Evolutionary conservation across 2,888 invertebrate species (phyloP).

Genomic region (Subacronicta megacephala): DNA sequence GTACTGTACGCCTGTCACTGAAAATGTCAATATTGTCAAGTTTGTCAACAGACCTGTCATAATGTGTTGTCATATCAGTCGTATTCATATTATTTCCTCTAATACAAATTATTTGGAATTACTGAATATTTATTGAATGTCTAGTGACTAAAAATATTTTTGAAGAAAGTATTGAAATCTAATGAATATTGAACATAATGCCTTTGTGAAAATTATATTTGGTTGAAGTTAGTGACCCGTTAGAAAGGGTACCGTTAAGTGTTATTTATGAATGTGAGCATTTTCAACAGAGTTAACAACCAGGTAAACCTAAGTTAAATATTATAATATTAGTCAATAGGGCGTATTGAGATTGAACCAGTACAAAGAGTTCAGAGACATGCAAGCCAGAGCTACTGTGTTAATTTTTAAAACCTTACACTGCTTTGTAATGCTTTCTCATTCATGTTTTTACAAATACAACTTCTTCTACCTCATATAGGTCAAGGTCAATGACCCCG

Average conservation of each 20-base stretch:
- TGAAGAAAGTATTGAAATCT: background rate
- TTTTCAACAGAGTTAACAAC: slow-evolving; percentile 94
- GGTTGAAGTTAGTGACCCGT: slow-evolving; percentile 51
- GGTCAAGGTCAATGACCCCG: no score
- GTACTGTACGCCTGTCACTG: no score
- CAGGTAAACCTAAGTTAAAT: slow-evolving; percentile 88
- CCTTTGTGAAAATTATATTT: slow-evolving; percentile 31
- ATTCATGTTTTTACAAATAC: no score
- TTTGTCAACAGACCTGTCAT: no score
- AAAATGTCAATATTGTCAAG: no score
- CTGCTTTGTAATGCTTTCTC: no score
- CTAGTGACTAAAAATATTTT: background rate
- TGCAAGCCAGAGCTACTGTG: no score
- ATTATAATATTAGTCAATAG: background rate
- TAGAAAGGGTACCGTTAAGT: slow-evolving; percentile 76
- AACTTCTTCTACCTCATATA: no score
- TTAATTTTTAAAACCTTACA: no score
- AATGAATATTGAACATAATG: slow-evolving; percentile 29
- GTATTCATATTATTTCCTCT: no score
- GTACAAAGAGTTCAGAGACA: background rate
- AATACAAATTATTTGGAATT: no score
- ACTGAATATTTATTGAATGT: background rate
- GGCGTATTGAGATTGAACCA: background rate
- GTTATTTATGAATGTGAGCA: slow-evolving; percentile 94
- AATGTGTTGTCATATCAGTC: no score